A percentile compares a stretch with the other conserved stretches of the same genome.
Evolutionary conservation across 1,140 invertebrate genomes (phyloP).

Genomic region (Aphelinus certus): DNA sequence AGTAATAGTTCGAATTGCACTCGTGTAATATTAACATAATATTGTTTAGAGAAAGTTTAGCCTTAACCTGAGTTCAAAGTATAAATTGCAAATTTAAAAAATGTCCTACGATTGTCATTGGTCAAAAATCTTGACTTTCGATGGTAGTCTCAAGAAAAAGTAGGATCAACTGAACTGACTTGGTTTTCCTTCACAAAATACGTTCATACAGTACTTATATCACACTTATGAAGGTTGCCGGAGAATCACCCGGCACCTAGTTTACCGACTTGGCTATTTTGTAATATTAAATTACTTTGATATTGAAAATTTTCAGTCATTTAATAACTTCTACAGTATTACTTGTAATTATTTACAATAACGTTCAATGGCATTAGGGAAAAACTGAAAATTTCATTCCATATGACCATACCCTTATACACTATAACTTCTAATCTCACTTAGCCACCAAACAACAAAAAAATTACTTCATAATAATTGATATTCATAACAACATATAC

Average conservation of each 20-base stretch:
- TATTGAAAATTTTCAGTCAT: not conserved
- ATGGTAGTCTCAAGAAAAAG: slow-evolving; percentile 15
- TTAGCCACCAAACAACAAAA: not conserved
- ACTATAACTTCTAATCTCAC: slow-evolving; percentile 1
- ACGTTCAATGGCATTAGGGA: too few relatives aligned
- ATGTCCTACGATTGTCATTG: slow-evolving; percentile 10
- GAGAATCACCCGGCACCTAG: slow-evolving; percentile 1
- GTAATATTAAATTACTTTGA: slow-evolving; percentile 32
- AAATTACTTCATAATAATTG: not conserved
- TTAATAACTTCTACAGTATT: not conserved
- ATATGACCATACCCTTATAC: not conserved
- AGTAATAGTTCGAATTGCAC: slow-evolving; percentile 13
- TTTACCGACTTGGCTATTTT: slow-evolving; percentile 18
- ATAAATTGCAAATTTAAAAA: slow-evolving; percentile 19
- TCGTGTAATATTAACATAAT: slow-evolving; percentile 26
- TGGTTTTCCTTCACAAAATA: slow-evolving; percentile 8
- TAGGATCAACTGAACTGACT: slow-evolving; percentile 25
- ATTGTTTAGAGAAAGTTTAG: slow-evolving; percentile 30
- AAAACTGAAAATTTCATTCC: too few relatives aligned
- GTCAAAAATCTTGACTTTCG: slow-evolving; percentile 28
- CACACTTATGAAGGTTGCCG: slow-evolving; percentile 29
- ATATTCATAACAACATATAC: not conserved
- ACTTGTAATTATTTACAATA: too few relatives aligned
- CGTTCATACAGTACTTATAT: slow-evolving; percentile 23
- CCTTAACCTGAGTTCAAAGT: slow-evolving; percentile 39